phyloP scores from a whole-genome alignment of 2,113 vertebrate genomes.

The Rousettus leschenaultii region DNA sequence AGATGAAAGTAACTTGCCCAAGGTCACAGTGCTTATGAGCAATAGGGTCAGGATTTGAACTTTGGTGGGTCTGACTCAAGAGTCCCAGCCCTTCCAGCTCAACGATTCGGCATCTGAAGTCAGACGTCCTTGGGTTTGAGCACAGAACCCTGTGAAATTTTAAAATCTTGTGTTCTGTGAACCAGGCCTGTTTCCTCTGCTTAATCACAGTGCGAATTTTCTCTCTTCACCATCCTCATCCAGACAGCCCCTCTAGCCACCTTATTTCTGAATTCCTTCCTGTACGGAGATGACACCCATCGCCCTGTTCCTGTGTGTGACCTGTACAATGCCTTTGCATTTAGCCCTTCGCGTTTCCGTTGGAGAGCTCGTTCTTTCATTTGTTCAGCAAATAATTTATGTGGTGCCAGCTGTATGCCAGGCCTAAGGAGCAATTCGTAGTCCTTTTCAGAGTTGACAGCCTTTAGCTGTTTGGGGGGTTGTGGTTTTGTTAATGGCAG shows the following conservation, averaged over 20 bases:
- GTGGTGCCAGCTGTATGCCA: accelerated
- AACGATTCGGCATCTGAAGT: neutral
- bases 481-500: neutral
- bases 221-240: neutral
- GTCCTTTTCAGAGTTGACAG: neutral
- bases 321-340: accelerated
- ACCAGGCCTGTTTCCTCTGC: neutral
- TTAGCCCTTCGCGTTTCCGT: neutral
- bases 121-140: neutral
- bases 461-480: neutral
- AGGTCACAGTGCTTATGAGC: neutral
- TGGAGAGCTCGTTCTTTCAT: neutral
- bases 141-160: neutral
- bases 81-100: neutral
- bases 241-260: neutral
- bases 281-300: accelerated
- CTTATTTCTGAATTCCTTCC: neutral
- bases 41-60: neutral
- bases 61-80: neutral
- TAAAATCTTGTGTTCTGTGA: neutral
- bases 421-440: neutral
- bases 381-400: neutral
- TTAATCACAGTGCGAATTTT: too few relatives aligned
- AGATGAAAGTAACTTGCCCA: neutral
- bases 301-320: accelerated